Conservation (phyloP, 2,113 vertebrate genomes). For the Hystrix cristata region DNA sequence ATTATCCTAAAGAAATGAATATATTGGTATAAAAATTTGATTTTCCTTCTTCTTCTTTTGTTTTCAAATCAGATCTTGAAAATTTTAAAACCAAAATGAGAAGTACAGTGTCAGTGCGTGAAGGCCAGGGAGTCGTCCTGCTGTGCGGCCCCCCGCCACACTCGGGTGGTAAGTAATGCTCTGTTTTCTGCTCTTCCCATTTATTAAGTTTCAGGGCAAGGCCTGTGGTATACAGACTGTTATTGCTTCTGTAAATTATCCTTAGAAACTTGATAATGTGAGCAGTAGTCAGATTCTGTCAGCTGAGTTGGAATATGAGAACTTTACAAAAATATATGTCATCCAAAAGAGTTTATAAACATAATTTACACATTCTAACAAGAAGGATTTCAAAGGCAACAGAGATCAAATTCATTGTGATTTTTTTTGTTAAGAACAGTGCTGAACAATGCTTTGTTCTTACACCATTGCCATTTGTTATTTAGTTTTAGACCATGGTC, state of each 20-base stretch:
- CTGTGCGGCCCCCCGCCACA: slow-evolving; percentile 93
- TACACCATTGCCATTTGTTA: neutral
- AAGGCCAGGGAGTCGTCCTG: slow-evolving; percentile 97
- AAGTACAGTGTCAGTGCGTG: slow-evolving; percentile 94
- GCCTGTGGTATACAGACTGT: neutral
- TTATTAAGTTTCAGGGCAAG: neutral
- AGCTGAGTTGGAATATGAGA: neutral
- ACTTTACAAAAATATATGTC: neutral
- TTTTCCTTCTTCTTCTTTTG: slow-evolving; percentile 58
- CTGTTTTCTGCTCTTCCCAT: neutral
- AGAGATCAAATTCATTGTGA: neutral
- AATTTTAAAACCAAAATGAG: slow-evolving; percentile 92
- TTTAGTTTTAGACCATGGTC: neutral
- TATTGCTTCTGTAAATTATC: neutral
- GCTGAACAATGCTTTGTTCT: neutral
- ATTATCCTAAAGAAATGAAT: neutral
- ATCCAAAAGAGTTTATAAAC: neutral
- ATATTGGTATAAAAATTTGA: neutral
- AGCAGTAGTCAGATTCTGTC: neutral
- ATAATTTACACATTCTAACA: neutral
- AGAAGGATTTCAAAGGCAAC: neutral
- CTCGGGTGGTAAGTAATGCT: slow-evolving; percentile 92
- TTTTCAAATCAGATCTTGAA: slow-evolving; percentile 91
- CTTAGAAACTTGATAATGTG: neutral
- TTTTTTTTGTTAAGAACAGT: neutral